A percentile compares a stretch with the other conserved stretches of the same genome.
These are phyloP conservation scores for Luffia ferchaultella DNA, from an alignment of 2,888 invertebrate genomes.

Conservation along the genomic window DNA sequence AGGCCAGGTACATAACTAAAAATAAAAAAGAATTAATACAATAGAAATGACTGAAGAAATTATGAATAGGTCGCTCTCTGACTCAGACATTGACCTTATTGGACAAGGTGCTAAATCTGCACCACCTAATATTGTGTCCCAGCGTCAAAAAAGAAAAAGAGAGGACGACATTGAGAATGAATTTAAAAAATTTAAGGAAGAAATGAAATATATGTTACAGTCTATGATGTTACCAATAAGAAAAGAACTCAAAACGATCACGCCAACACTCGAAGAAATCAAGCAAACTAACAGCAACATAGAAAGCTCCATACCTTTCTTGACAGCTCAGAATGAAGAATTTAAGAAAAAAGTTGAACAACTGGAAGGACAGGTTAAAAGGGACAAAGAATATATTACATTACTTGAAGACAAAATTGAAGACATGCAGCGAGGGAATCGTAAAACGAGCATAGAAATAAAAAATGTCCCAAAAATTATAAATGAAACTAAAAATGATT, in stretches of 20 bases:
- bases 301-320: conserved; percentile 6
- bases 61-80: not conserved
- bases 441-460: too few species aligned
- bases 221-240: not conserved
- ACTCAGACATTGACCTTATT: not conserved
- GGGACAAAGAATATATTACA: conserved; percentile 7
- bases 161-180: not conserved
- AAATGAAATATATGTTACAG: too few species aligned
- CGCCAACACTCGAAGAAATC: not conserved
- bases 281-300: conserved; percentile 7
- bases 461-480: too few species aligned
- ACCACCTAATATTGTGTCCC: not conserved
- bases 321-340: conserved; percentile 11
- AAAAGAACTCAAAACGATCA: conserved; percentile 1
- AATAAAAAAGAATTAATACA: too few species aligned
- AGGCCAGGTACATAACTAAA: too few species aligned
- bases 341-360: conserved; percentile 6
- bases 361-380: conserved; percentile 5
- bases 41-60: too few species aligned
- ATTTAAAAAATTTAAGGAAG: too few species aligned
- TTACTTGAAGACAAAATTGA: conserved; percentile 9
- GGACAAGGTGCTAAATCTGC: not conserved
- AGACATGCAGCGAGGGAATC: conserved; percentile 5
- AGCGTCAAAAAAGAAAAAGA: not conserved
- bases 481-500: too few species aligned